Evolutionary conservation across 53 echinoderm and acorn worm genomes (phyloP).

Genomic region (Holothuria leucospilota): DNA sequence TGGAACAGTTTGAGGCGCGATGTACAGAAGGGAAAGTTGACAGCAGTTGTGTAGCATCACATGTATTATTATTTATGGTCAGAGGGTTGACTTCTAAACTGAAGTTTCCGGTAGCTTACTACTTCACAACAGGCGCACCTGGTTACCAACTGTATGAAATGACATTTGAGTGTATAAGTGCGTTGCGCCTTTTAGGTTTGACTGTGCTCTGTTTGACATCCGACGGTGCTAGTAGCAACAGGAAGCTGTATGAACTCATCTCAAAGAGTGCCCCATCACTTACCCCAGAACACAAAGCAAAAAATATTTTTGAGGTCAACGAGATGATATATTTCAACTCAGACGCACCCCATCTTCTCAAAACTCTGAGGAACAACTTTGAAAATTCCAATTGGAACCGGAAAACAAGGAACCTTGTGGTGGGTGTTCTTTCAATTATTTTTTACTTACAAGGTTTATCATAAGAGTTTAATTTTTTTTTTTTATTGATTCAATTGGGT

Average conservation of each 20-base stretch:
- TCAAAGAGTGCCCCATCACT: not conserved
- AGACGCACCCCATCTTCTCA: slow-evolving; percentile 43
- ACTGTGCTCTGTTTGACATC: not conserved
- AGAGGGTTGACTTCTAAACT: not conserved
- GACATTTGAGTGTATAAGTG: not conserved
- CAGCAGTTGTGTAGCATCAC: not conserved
- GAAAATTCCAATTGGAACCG: slow-evolving; percentile 19
- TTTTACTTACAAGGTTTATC: not conserved
- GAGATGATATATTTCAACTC: not conserved
- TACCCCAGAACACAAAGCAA: not conserved
- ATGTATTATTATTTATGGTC: not conserved
- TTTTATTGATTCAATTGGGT: too few species aligned
- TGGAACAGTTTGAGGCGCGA: not conserved
- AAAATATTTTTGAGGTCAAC: not conserved
- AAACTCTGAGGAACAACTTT: slow-evolving; percentile 37
- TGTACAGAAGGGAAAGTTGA: not conserved
- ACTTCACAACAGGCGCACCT: slow-evolving; percentile 14
- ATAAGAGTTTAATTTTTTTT: too few species aligned
- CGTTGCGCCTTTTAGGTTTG: not conserved
- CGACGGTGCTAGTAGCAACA: slow-evolving; percentile 19
- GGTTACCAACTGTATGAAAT: slow-evolving; percentile 41
- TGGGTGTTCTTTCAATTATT: not conserved
- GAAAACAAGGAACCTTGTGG: slow-evolving; percentile 32
- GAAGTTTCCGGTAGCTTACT: slow-evolving; percentile 25
- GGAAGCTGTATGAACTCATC: slow-evolving; percentile 2